Conservation (phyloP, 2,113 vertebrate species). For the Pseudopipra pipra region DNA sequence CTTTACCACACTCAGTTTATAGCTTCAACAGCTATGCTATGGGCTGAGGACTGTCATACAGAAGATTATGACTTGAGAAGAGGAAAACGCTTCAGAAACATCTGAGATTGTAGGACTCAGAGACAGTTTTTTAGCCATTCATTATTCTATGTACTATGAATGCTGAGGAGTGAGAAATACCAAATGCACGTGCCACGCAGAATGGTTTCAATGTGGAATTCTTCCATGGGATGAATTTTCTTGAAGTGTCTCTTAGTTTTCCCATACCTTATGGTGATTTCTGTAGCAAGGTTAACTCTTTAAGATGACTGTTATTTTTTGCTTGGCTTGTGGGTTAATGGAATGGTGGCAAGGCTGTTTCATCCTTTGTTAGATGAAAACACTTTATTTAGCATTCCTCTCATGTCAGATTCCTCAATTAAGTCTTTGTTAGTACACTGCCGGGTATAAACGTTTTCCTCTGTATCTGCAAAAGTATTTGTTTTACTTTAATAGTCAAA, state of each 20-base stretch:
- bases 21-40: background rate
- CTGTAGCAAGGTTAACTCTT: background rate
- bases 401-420: background rate
- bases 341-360: background rate
- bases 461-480: background rate
- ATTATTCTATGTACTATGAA: background rate
- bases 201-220: background rate
- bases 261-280: background rate
- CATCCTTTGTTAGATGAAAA: background rate
- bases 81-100: background rate
- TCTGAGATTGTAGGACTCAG: background rate
- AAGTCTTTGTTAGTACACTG: background rate
- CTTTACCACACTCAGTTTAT: background rate
- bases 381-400: background rate
- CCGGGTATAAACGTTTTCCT: background rate
- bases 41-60: background rate
- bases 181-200: background rate
- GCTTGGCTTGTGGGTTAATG: background rate
- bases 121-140: background rate
- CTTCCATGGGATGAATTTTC: background rate
- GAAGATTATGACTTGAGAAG: background rate
- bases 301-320: background rate
- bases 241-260: background rate
- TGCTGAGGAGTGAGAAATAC: background rate
- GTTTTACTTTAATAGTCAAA: constrained; percentile 5